Evolutionary conservation across 2,888 invertebrate species (phyloP), one percentile per base, ranked within the genome.

Genomic region (Rambutsinella grinnellia): DNA sequence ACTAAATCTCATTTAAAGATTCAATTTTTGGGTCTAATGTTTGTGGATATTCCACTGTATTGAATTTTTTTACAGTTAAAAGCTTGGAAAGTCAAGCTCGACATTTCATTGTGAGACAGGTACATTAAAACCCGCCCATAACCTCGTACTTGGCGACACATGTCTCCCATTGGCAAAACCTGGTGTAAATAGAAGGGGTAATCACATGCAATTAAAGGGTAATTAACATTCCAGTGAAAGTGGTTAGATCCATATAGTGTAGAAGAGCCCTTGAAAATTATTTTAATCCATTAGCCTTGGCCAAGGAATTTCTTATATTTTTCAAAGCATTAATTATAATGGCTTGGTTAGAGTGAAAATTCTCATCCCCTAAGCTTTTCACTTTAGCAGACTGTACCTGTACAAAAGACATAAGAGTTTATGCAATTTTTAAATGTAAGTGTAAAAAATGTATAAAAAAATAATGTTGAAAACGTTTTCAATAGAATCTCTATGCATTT

Each of bases 331-430:
- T n/a, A n/a, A n/a, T n/a, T n/a, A n/a, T n/a, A n/a, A n/a, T n/a
- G n/a, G n/a, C n/a, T n/a, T n/a, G n/a, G n/a, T n/a, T n/a, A n/a
- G n/a, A n/a, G n/a, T n/a, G n/a, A n/a, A n/a, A n/a, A 13, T 36
- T 36, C 13, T 49, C 19, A 13, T 17, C 49, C n/a, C 49, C 5
- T 17, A 5, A 5, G 49, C 6, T 49, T 15, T 49, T 19, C 49
- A 15, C 49, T 49, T 49, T 49, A 47, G 62, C 76, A 69, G 69
- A 76, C 68, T 69, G 76, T 76, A 76, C 76, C 76, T 76, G 76
- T 69, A 76, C 76, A 76, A 76, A 76, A 76, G 68, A 69, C 76
- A 76, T 19, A 67, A n/a, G n/a, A n/a, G n/a, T n/a, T n/a, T n/a
- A n/a, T n/a, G n/a, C n/a, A n/a, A n/a, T n/a, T n/a, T n/a, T n/a